A percentile compares a stretch with the other conserved stretches of the same genome.
These are phyloP conservation scores for Drosophila lutescens DNA, from an alignment of 2,888 invertebrate genomes.

Conservation along the genomic window DNA sequence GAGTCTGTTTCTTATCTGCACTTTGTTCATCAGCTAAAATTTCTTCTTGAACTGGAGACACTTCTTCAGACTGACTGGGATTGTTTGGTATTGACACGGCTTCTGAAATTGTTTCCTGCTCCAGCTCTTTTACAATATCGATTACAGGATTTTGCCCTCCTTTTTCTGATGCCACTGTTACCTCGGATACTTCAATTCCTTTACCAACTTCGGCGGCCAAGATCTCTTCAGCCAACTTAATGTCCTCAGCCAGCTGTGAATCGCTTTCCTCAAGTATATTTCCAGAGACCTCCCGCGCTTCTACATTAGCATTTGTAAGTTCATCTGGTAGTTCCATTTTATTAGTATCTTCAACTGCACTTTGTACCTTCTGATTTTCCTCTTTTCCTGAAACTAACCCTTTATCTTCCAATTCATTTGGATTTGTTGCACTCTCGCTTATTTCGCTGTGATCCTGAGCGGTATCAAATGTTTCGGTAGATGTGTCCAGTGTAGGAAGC, in stretches of 20 bases:
- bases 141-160: slow-evolving; percentile 16
- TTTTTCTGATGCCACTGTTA: neutral
- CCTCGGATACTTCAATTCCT: slow-evolving; percentile 12
- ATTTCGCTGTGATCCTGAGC: neutral
- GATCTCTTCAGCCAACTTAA: slow-evolving; percentile 38
- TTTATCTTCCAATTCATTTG: neutral
- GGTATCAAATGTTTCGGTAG: slow-evolving; percentile 10
- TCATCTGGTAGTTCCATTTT: slow-evolving; percentile 1
- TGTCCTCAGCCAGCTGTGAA: slow-evolving; percentile 36
- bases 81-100: neutral
- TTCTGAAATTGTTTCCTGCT: slow-evolving; percentile 28
- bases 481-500: neutral
- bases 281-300: neutral
- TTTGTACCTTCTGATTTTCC: neutral
- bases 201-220: slow-evolving; percentile 33
- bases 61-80: neutral
- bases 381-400: neutral
- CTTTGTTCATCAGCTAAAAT: neutral
- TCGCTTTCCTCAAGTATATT: slow-evolving; percentile 23
- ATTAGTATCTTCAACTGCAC: neutral
- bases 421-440: neutral
- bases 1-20: neutral
- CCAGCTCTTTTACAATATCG: slow-evolving; percentile 32
- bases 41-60: neutral
- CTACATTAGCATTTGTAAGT: slow-evolving; percentile 3